Evolutionary conservation across 2,797 vertebrate genomes (phyloP).

Genomic region (Tragopan temminckii): DNA sequence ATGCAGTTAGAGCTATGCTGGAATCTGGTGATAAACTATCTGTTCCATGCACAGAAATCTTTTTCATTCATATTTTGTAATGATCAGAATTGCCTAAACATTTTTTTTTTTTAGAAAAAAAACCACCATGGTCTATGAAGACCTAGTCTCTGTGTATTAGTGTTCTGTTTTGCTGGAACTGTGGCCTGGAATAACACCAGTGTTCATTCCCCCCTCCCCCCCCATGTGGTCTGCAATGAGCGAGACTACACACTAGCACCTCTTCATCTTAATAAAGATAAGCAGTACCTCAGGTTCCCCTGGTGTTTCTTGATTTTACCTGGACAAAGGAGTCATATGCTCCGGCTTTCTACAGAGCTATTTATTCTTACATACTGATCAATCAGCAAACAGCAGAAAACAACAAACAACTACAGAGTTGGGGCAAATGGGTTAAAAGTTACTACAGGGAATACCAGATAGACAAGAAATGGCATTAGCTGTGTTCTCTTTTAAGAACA

Average conservation of each 20-base stretch:
- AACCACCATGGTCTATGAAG: neutral
- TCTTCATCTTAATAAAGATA: neutral
- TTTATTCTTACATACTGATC: neutral
- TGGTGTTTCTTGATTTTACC: neutral
- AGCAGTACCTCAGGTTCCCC: neutral
- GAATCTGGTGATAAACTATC: conserved; percentile 9
- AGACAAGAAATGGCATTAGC: neutral
- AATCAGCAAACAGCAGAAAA: neutral
- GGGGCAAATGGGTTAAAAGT: conserved; percentile 15
- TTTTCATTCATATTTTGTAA: conserved; percentile 5
- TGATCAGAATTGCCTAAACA: neutral
- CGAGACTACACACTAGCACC: neutral
- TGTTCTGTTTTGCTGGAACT: neutral
- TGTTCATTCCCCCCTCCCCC: neutral
- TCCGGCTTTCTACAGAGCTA: neutral
- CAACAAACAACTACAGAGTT: neutral
- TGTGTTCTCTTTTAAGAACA: conserved; percentile 29
- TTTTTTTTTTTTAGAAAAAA: neutral
- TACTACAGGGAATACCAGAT: conserved; percentile 20
- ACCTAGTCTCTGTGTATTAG: neutral
- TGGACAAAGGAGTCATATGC: neutral
- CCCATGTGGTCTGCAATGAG: neutral
- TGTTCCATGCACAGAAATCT: neutral
- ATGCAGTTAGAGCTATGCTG: neutral
- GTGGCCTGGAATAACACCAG: neutral